These are phyloP conservation scores for Bubalus kerabau DNA, from an alignment of 2,113 vertebrate species.

Conservation along the genomic window DNA sequence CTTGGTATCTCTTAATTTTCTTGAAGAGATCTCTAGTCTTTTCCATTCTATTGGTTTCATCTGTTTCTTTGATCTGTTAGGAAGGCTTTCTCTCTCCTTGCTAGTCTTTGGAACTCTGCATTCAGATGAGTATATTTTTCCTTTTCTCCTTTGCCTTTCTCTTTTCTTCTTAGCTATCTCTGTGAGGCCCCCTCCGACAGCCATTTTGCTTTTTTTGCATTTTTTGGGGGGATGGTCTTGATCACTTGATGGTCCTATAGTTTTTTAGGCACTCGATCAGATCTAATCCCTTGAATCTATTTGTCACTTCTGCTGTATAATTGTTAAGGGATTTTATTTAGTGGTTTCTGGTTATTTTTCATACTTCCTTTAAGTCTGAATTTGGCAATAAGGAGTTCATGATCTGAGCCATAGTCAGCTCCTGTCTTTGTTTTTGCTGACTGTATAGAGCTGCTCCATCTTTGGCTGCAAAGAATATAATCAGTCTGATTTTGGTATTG, in stretches of 20 bases:
- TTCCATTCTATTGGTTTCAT: background rate
- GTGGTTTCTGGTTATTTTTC: background rate
- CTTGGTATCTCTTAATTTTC: background rate
- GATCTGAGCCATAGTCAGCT: background rate
- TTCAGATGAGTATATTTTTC: background rate
- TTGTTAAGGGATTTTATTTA: background rate
- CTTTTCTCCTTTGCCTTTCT: background rate
- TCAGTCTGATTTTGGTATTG: background rate
- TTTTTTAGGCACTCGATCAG: background rate
- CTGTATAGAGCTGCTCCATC: background rate
- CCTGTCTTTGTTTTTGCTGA: background rate
- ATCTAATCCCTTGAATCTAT: background rate
- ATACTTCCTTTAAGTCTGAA: background rate
- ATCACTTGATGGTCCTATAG: background rate
- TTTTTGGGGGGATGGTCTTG: background rate
- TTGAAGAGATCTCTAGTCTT: background rate
- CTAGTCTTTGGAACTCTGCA: background rate
- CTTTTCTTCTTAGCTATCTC: background rate
- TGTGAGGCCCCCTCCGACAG: background rate
- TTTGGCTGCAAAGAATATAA: too few relatives aligned
- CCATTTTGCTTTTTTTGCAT: background rate
- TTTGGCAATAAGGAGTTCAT: background rate
- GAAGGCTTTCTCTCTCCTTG: background rate
- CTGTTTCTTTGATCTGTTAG: background rate
- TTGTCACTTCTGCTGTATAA: background rate